Percentiles rank a stretch among this genome's conserved stretches.
Conservation (phyloP, 2,888 invertebrate species). For the Tipula vernalis region DNA sequence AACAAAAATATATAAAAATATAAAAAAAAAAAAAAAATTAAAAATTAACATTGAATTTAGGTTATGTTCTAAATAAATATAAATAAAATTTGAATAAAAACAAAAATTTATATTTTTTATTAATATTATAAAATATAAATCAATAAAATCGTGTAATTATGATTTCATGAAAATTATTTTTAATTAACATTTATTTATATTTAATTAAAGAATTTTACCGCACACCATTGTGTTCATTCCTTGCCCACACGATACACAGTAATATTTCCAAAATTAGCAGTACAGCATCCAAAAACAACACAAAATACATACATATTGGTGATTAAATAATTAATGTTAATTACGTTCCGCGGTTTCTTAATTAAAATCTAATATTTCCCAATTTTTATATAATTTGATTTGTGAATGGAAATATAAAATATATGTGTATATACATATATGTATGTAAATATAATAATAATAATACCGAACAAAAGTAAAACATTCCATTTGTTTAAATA, state of each 20-base stretch:
- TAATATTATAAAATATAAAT: not conserved
- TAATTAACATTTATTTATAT: not conserved
- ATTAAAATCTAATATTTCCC: not conserved
- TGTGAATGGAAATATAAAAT: not conserved
- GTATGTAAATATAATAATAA: not conserved
- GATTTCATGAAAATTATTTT: not conserved
- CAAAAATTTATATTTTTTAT: not conserved
- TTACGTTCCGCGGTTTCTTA: not conserved
- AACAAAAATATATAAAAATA: not conserved
- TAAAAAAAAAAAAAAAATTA: not conserved
- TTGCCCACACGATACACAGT: not conserved
- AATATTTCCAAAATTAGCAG: not conserved
- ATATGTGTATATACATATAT: not conserved
- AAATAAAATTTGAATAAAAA: not conserved
- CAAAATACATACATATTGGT: not conserved
- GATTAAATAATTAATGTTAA: not conserved
- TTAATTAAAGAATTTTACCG: not conserved
- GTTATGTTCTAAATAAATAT: not conserved
- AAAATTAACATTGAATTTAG: not conserved
- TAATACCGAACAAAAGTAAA: not conserved
- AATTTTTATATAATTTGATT: not conserved
- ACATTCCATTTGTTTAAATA: constrained; percentile 4
- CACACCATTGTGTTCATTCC: not conserved
- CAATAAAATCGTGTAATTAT: not conserved
- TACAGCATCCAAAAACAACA: not conserved